These are phyloP conservation scores for Cottus gobio DNA, from an alignment of 2,113 vertebrate genomes.

Conservation along the genomic window DNA sequence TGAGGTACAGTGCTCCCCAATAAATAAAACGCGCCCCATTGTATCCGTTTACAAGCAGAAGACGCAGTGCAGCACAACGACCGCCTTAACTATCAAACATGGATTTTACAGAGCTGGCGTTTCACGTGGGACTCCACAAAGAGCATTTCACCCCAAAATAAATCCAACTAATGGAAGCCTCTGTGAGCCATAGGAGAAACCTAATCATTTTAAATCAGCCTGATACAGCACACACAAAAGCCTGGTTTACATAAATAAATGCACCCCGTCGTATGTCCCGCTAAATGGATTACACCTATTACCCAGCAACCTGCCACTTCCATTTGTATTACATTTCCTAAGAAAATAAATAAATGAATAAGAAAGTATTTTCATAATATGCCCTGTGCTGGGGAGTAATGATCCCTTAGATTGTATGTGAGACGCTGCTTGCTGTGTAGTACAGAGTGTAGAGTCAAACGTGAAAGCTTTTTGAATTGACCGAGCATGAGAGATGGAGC, in stretches of 20 bases:
- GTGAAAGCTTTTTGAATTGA: constrained; percentile 71
- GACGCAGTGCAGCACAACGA: not conserved
- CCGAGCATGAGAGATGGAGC: constrained; percentile 50
- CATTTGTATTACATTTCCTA: constrained; percentile 45
- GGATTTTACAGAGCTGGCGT: not conserved
- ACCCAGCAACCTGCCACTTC: constrained; percentile 27
- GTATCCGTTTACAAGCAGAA: not conserved
- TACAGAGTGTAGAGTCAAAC: constrained; percentile 43
- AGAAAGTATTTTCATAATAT: constrained; percentile 44
- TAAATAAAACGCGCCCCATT: not conserved
- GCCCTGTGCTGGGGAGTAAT: constrained; percentile 51
- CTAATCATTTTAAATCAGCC: constrained; percentile 32
- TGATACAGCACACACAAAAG: constrained; percentile 25
- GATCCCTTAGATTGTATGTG: constrained; percentile 53
- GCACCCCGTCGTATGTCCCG: not conserved
- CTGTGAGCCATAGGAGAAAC: constrained; percentile 15
- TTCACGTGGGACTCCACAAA: constrained; percentile 1
- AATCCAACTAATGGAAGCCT: constrained; percentile 36
- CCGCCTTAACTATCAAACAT: not conserved
- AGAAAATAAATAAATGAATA: too few relatives aligned
- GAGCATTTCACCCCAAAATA: constrained; percentile 23
- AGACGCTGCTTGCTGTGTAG: constrained; percentile 43
- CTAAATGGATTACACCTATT: constrained; percentile 52
- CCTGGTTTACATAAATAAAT: constrained; percentile 49
- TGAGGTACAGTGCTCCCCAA: not conserved